Conservation (phyloP, 2,113 vertebrate genomes). For the Eurystomus gularis region DNA sequence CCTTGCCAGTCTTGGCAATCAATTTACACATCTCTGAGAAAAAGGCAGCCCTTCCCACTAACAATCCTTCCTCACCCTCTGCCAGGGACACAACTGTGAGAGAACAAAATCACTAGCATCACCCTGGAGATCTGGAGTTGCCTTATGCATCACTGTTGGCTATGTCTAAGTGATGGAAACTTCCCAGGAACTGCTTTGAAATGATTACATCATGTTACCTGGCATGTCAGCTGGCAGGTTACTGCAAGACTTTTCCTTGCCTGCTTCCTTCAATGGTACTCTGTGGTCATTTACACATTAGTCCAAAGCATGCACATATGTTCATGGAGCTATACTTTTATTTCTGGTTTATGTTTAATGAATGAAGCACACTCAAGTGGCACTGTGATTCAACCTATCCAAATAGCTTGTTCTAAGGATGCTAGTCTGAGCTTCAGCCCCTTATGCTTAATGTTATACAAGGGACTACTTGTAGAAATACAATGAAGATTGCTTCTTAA, state of each 20-base stretch:
- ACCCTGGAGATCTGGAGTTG: background rate
- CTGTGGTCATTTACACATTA: background rate
- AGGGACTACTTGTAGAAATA: constrained; percentile 10
- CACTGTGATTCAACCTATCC: background rate
- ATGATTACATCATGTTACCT: background rate
- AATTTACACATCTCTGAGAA: background rate
- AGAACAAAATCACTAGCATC: background rate
- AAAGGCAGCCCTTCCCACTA: background rate
- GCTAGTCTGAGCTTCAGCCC: background rate
- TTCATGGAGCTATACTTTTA: background rate
- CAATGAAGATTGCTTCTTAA: background rate
- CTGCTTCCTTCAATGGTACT: background rate
- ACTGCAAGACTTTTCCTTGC: background rate
- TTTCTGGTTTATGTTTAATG: background rate
- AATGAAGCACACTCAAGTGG: background rate
- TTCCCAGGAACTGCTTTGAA: background rate
- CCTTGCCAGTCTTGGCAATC: too few relatives aligned
- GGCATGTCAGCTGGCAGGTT: background rate
- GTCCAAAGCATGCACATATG: background rate
- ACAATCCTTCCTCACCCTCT: background rate
- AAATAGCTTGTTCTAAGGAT: background rate
- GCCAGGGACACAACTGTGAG: background rate
- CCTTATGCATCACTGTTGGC: too few relatives aligned
- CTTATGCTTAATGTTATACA: background rate
- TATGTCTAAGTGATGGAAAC: accelerated